Evolutionary conservation across 2,888 invertebrate genomes (phyloP), one percentile per base, ranked within the genome.

Genomic region (Acrocyrtus sp.): DNA sequence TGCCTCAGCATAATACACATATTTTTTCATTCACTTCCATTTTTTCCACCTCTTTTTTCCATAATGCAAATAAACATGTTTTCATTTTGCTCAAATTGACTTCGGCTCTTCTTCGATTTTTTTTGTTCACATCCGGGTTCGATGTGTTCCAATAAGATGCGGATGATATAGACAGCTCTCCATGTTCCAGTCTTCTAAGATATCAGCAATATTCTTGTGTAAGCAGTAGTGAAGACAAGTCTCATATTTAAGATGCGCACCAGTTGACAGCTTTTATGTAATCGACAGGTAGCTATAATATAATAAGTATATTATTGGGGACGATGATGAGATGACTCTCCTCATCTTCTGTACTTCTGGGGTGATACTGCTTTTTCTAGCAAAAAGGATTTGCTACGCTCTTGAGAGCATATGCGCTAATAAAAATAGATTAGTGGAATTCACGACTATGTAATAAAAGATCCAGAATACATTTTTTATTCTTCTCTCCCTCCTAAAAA

Each of bases 201-300:
- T 17, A 39, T 10, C 12, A 43, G 48, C 22, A 3, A 48, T 48
- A 47, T 51, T 17, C 17, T 6, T 26, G 27, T 51, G 17, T 51
- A 22, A 17, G 21, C 15, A 19, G 21, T 12, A 27, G 48, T 21
- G 24, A 17, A 47, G 45, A 57, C 39, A 58, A 19, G 66, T 50
- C 58, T 47, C 22, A 48, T 51, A n/a, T n/a, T n/a, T n/a, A 67
- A 53, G 68, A 60, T 68, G 47, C 68, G 60, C 68, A 68, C 53
- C 60, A 60, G 45, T 60, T 68, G 60, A 53, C 60, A 60, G 60
- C 68, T 54, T 57, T 58, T 57, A 67, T 67, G 68, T 68, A 53
- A 41, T 60, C 68, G 57, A 60, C 68, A 68, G 60, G 60, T 68
- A 60, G 60, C 39, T 43, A 58, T 60, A 58, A 58, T 39, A 24